Conservation (phyloP, 2,113 vertebrate genomes). For the Cottus gobio region DNA sequence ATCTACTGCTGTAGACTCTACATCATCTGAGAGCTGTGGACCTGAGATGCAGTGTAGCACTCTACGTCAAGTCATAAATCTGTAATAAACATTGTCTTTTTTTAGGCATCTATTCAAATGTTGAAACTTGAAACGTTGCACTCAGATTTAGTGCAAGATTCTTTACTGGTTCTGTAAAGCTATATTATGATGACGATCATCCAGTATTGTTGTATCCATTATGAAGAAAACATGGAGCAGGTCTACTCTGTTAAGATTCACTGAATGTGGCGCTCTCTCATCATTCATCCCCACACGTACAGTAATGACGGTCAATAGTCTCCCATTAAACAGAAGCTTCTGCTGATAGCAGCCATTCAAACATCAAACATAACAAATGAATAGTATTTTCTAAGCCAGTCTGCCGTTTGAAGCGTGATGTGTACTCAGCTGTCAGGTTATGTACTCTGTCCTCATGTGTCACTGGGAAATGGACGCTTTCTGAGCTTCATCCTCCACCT, state of each 20-base stretch:
- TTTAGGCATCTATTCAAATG: not conserved
- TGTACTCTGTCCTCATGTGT: constrained; percentile 29
- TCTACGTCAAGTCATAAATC: not conserved
- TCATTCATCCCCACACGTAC: not conserved
- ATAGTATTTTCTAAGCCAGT: constrained; percentile 3
- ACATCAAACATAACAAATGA: constrained; percentile 27
- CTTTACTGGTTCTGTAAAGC: not conserved
- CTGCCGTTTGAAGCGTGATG: constrained; percentile 14
- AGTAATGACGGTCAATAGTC: not conserved
- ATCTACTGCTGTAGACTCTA: too few species aligned
- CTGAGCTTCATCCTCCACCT: not conserved
- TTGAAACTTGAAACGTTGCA: not conserved
- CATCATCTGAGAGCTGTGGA: not conserved
- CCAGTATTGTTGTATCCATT: not conserved
- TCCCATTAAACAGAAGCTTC: not conserved
- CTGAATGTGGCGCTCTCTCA: not conserved
- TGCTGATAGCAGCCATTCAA: not conserved
- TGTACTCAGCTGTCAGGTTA: constrained; percentile 51
- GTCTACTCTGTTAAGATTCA: not conserved
- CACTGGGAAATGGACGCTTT: constrained; percentile 47
- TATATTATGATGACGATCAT: not conserved
- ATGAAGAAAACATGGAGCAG: not conserved
- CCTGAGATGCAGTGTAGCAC: not conserved
- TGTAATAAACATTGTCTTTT: not conserved
- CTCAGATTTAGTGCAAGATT: not conserved